Evolutionary conservation across 2,113 vertebrate species (phyloP), one percentile per base, ranked within the genome.

Genomic region (Platichthys stellatus): DNA sequence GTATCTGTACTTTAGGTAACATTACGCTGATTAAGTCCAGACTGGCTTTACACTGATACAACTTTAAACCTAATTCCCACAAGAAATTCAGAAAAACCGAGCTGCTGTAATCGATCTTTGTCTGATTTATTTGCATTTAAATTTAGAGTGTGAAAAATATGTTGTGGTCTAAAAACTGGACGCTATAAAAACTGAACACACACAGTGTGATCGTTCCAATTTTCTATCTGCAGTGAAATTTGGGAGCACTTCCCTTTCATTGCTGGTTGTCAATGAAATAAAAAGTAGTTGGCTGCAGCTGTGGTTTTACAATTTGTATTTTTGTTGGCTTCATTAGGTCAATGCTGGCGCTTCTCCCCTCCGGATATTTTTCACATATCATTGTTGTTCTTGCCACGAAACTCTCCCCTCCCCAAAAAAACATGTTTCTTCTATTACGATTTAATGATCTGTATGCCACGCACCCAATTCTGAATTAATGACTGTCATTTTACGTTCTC

Each of bases 281-380:
- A 70, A 74, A 59, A 51, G 17, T 74, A 49, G 24, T 51, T 40
- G 47, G 35, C 24, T 51, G 21, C 40, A 15, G n/a, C 45, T 65
- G 47, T 63, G 1, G 11, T 67, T 3, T 63, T 38, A 54, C 72
- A 28, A 47, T 57, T 26, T 63, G n/a, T 78, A 74, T 77, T 75
- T 82, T 40, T 66, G 81, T 86, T 76, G 66, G 74, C 85, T 81
- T 84, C 83, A 76, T 91, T 90, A 82, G 83, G 89, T 82, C 85
- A 88, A 31, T 1, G 24, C 62, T 78, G 73, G 24, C 28, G 43
- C 74, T 62, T 70, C 58, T 20, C 62, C 82, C 85, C 87, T 85
- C 84, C 58, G 78, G 87, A 80, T 89, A 54, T 84, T 88, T 89
- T 88, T 82, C 62, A 68, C 38, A 78, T 61, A 63, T 17, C 59